Evolutionary conservation across 2,888 invertebrate genomes (phyloP), one percentile per base, ranked within the genome.

Genomic region (Thecophora atra): DNA sequence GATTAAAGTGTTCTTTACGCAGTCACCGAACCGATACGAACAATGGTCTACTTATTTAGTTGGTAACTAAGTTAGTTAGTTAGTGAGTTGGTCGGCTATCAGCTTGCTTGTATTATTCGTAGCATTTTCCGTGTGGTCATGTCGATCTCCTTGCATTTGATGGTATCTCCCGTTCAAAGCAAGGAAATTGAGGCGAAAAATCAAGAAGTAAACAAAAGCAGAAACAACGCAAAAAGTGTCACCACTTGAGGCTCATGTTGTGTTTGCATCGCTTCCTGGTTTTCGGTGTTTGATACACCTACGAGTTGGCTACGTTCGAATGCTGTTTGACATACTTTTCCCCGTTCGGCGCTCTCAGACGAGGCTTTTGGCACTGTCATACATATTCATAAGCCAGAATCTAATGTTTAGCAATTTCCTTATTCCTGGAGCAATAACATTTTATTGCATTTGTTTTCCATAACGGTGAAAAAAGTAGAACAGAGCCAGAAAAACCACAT

Each of bases 51-150:
- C 11, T 68, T 37, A 28, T 19, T 56, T 42, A 56, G 42, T 68
- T 8, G 24, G 30, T 58, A 42, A 56, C 28, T 58, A 13, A 11
- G 26, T 28, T 58, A 24, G 58, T 28, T 28, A 3, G 58, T 58
- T 58, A 24, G 42, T 68, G 21, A 42, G 65, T 47, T 47, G 13
- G 54, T n/a, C 13, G 21, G 54, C 21, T 19, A 19, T 4, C n/a
- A 30, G 37, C n/a, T 51, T 28, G 21, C 58, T 26, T 24, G 26
- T 58, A n/a, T 26, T 64, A 21, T 64, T 64, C 24, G 21, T 47
- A 47, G 24, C 19, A 44, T 44, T 64, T 47, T 26, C 24, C 26
- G 64, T 64, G 64, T 64, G 64, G 64, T 47, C 64, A 47, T 64
- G 26, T 44, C 64, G 47, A 47, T 64, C 64, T 64, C 15, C 17